A percentile compares a stretch with the other conserved stretches of the same genome.
phyloP scores from a whole-genome alignment of 1,140 invertebrate species.

The Theocolax elegans region DNA sequence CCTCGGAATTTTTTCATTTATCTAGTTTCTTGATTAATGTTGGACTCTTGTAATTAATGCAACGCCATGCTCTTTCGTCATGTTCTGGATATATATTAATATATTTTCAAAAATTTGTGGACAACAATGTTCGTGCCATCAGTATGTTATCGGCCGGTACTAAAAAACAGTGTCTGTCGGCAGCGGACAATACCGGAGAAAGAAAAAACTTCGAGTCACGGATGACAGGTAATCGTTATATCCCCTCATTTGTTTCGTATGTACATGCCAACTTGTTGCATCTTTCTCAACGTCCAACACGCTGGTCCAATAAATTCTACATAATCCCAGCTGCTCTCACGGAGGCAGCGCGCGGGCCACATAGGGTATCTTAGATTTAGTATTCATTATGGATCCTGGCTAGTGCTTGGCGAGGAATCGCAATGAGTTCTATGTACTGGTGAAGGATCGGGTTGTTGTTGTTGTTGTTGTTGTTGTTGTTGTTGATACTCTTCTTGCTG shows the following conservation, averaged over 20 bases:
- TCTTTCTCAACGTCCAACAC: conserved; percentile 45
- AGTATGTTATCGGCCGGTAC: neutral
- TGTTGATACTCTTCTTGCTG: too few relatives aligned
- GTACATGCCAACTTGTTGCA: conserved; percentile 53
- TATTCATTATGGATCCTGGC: conserved; percentile 65
- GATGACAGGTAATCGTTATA: conserved; percentile 42
- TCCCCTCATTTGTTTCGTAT: conserved; percentile 52
- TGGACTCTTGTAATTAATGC: too few relatives aligned
- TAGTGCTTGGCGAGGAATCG: conserved; percentile 59
- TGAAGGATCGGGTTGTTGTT: conserved; percentile 53
- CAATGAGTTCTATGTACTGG: conserved; percentile 50
- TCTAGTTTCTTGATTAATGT: too few relatives aligned
- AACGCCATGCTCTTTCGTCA: conserved; percentile 17
- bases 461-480: conserved; percentile 45
- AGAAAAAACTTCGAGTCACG: conserved; percentile 47
- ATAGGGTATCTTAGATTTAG: conserved; percentile 8
- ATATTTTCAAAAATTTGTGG: conserved; percentile 11
- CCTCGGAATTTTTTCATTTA: neutral
- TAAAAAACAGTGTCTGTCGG: neutral
- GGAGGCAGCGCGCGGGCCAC: conserved; percentile 44
- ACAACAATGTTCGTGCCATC: neutral
- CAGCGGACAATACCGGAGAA: neutral
- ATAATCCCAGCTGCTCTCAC: conserved; percentile 51
- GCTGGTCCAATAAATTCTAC: conserved; percentile 51
- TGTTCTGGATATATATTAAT: conserved; percentile 16